Evolutionary conservation across 1,140 invertebrate genomes (phyloP).

Genomic region (Macrobrachium nipponense): DNA sequence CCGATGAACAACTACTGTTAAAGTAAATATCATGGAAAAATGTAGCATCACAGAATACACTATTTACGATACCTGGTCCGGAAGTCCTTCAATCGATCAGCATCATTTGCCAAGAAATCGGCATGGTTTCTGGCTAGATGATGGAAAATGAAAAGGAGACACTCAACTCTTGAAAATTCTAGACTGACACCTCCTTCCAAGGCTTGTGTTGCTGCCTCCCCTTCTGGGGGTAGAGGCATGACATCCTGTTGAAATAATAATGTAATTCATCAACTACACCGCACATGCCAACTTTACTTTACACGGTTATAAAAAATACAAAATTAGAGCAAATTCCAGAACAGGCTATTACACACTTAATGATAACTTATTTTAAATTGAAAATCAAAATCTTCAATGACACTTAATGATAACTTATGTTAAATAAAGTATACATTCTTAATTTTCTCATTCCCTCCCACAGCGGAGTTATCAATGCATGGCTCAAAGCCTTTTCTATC

Average conservation of each 20-base stretch:
- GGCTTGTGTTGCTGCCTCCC: constrained; percentile 63
- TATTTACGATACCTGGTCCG: constrained; percentile 73
- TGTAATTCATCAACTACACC: too few species aligned
- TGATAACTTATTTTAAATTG: too few species aligned
- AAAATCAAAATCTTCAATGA: too few species aligned
- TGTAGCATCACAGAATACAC: not conserved
- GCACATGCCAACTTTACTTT: too few species aligned
- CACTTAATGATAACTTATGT: too few species aligned
- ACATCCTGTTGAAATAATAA: constrained; percentile 44
- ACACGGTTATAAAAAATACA: too few species aligned
- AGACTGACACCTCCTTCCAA: constrained; percentile 76
- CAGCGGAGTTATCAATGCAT: too few species aligned
- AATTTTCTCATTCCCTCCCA: too few species aligned
- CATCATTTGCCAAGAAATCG: constrained; percentile 83
- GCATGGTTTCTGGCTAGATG: constrained; percentile 84
- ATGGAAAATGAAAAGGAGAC: constrained; percentile 90
- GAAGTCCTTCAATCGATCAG: constrained; percentile 88
- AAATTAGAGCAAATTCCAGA: too few species aligned
- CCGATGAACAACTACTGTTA: not conserved
- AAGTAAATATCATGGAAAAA: not conserved
- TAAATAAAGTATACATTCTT: too few species aligned
- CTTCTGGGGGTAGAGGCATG: constrained; percentile 65
- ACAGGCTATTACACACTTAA: too few species aligned
- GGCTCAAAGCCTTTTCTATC: too few species aligned
- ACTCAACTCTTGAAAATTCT: constrained; percentile 94